Conservation (phyloP, 2,888 invertebrate species). For the Himalopsyche kuldschensis region DNA sequence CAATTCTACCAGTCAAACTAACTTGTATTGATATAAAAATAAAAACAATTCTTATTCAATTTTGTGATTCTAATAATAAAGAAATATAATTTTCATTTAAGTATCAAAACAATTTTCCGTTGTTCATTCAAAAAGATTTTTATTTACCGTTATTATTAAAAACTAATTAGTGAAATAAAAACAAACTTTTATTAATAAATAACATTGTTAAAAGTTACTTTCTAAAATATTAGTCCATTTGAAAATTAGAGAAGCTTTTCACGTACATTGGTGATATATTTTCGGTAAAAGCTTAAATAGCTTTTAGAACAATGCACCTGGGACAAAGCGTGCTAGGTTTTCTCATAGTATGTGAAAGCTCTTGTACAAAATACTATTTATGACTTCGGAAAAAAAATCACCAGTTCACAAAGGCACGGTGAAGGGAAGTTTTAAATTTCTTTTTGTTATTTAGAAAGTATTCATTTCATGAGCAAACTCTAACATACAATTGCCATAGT, state of each 20-base stretch:
- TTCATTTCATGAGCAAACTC: neutral
- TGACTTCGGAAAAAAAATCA: neutral
- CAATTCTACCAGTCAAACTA: too few relatives aligned
- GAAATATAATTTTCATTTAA: too few relatives aligned
- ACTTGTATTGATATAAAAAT: too few relatives aligned
- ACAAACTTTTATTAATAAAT: too few relatives aligned
- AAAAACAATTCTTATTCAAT: too few relatives aligned
- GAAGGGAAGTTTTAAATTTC: neutral
- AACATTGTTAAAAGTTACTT: neutral
- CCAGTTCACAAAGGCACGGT: neutral
- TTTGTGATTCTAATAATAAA: too few relatives aligned
- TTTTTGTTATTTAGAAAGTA: neutral
- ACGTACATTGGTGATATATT: neutral
- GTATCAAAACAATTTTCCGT: too few relatives aligned
- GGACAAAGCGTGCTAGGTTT: neutral
- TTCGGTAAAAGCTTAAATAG: neutral
- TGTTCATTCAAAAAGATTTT: too few relatives aligned
- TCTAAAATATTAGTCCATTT: neutral
- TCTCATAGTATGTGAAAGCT: neutral
- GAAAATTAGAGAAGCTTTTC: neutral
- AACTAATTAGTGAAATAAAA: too few relatives aligned
- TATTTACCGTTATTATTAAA: too few relatives aligned
- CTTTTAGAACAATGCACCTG: conserved; percentile 1
- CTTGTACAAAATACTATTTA: neutral
- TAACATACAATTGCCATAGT: too few relatives aligned